Base-by-base conservation (phyloP, 2,113 vertebrate species). In the Melanocharis versteri region DNA sequence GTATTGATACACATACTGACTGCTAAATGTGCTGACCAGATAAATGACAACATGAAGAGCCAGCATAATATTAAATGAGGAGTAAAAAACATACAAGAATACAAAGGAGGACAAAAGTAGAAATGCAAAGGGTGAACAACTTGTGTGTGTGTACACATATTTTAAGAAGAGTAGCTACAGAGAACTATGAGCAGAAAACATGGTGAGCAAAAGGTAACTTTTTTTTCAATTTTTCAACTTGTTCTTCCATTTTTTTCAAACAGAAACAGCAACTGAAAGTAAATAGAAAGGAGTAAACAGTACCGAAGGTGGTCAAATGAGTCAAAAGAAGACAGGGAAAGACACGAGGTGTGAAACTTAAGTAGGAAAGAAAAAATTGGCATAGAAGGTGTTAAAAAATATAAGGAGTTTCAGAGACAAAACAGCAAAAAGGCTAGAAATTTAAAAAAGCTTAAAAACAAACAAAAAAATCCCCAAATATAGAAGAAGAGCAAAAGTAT, bases 111-210 rank as follows among this genome's bases (percentile, higher is more conserved):
- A 60, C 61, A 71, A 68, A 89, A 42, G 21, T 30, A 82, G 31
- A 83, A 84, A 72, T 4, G 30, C 17, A 53, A 39, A 8, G 15
- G 2, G 7, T 78, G 27, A 44, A 26, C 19, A 39, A 40, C 7
- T 31, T 31, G 7, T 3, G 2, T 22, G 37, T 6, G 11, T 27
- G 10, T 56, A 65, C 0, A 2, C 2, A 10, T 5, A 19, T 1
- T 14, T 0, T 26, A 86, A 33, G 31, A 66, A 87, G 11, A 61
- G 2, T 21, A 60, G 9, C 23, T 45, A 39, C 3, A 42, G 24
- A 68, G 16, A 50, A 56, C 27, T 39, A 28, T 8, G 44, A 60
- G 60, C 9, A 87, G 54, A 81, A 93, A 84, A 44, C 9, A 65
- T 3, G 1, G 47, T 21, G 7, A 69, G 33, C 13, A 76, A 42